Conservation (phyloP, 1,140 invertebrate species). For the Grapholita molesta region DNA sequence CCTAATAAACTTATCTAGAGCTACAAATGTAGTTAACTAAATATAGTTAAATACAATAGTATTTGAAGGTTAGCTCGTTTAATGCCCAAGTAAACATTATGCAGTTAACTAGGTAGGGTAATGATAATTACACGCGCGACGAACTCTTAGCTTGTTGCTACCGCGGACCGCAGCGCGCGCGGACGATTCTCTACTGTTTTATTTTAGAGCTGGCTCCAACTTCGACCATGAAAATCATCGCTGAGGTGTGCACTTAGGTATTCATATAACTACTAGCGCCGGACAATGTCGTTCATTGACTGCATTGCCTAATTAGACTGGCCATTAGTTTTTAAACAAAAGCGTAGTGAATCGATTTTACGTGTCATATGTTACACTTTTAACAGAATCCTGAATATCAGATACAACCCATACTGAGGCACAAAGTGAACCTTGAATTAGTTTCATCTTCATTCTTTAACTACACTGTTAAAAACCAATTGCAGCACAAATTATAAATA, state of each 20-base stretch:
- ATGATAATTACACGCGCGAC: slow-evolving; percentile 53
- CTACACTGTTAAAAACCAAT: too few species aligned
- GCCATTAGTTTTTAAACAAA: slow-evolving; percentile 36
- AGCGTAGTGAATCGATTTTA: background rate
- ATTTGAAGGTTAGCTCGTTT: slow-evolving; percentile 43
- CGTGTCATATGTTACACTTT: background rate
- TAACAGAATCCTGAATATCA: background rate
- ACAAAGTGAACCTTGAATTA: too few species aligned
- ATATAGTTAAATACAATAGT: too few species aligned
- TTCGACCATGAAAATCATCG: slow-evolving; percentile 65
- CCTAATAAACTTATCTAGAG: background rate
- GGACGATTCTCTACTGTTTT: slow-evolving; percentile 68
- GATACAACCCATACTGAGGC: too few species aligned
- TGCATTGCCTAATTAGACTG: slow-evolving; percentile 28
- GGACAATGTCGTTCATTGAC: slow-evolving; percentile 63
- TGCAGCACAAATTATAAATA: too few species aligned
- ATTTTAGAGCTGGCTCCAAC: slow-evolving; percentile 64
- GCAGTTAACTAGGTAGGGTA: background rate
- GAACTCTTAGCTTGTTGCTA: slow-evolving; percentile 42
- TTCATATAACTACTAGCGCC: slow-evolving; percentile 47
- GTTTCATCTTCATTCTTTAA: too few species aligned
- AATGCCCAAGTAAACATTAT: slow-evolving; percentile 31
- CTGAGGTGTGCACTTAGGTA: slow-evolving; percentile 55
- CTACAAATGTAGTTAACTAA: background rate
- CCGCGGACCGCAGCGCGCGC: slow-evolving; percentile 45